Base-by-base conservation (phyloP, 2,888 invertebrate species). In the Eurytoma californica region DNA sequence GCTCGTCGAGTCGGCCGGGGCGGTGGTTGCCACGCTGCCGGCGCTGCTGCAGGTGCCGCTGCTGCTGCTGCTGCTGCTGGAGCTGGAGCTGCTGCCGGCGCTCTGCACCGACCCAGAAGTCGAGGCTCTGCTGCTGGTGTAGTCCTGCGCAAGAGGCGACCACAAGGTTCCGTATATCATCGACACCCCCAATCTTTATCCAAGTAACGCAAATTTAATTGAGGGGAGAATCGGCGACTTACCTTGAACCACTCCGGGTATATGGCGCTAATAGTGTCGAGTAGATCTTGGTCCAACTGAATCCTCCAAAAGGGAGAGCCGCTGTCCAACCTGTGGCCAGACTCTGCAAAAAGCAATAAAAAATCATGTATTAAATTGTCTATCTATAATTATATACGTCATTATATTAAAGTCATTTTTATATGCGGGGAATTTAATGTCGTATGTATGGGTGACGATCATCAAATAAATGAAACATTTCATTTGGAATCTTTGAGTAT, bases 181-280 rank as follows among this genome's bases (percentile, higher is more conserved):
- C 39, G 68, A 47, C 20, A 61, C 39, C 74, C 58, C 51, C 30
- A 39, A n/a, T 28, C 9, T 2, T 18, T 28, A 60, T 49, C 30
- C 12, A 30, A 28, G 24, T 14, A 16, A 53, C 14, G n/a, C n/a
- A n/a, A n/a, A n/a, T n/a, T n/a, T n/a, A n/a, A n/a, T n/a, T n/a
- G n/a, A n/a, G n/a, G n/a, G n/a, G n/a, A n/a, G n/a, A n/a, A n/a
- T n/a, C n/a, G n/a, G n/a, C 4, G 39, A 30, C 84, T 86, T 83
- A 91, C 92, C 91, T 95, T 95, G 93, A 97, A 97, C 97, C 97
- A 97, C 94, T 95, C 96, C 86, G 97, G 97, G 92, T 97, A 97
- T 91, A 96, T 96, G 88, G 96, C 95, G 91, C 96, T 95, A 90
- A 97, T 95, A 90, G 97, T 97, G 92, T 97, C 96, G 91, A 97